phyloP scores from a whole-genome alignment of 2,113 vertebrate species.

The Corythornis vintsioides region DNA sequence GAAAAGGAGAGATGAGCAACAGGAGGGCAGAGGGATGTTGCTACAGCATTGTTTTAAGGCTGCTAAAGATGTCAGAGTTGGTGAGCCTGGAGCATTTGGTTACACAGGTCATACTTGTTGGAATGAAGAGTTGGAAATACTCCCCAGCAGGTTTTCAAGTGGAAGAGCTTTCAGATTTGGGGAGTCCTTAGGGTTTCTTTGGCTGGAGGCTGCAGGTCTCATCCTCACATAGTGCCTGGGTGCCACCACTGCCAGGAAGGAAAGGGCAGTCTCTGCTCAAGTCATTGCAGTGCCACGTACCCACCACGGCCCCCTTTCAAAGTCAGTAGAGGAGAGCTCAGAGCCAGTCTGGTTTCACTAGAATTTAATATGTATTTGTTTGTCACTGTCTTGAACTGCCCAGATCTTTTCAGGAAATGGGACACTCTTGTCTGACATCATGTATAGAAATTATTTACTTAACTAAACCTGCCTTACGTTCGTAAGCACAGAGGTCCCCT shows the following conservation, averaged over 20 bases:
- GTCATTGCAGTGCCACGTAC: background rate
- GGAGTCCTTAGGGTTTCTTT: background rate
- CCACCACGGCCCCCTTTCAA: background rate
- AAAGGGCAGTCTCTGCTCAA: background rate
- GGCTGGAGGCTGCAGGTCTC: background rate
- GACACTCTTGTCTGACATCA: background rate
- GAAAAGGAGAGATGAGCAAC: background rate
- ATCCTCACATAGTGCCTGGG: fast-evolving
- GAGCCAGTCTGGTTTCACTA: background rate
- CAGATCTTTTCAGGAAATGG: background rate
- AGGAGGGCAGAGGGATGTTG: background rate
- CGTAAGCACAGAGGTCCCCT: background rate
- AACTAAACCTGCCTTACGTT: background rate
- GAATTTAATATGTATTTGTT: background rate
- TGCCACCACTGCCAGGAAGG: fast-evolving
- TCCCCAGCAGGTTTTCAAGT: background rate
- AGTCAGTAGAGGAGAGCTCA: background rate
- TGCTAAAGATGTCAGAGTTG: background rate
- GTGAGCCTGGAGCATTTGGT: background rate
- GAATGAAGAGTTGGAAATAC: background rate
- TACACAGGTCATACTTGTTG: background rate
- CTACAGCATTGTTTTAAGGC: background rate
- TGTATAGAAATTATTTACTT: background rate
- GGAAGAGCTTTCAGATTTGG: background rate
- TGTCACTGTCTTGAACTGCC: background rate